Evolutionary conservation across 2,888 invertebrate genomes (phyloP), one percentile per base, ranked within the genome.

Genomic region (Phlogophora meticulosa): DNA sequence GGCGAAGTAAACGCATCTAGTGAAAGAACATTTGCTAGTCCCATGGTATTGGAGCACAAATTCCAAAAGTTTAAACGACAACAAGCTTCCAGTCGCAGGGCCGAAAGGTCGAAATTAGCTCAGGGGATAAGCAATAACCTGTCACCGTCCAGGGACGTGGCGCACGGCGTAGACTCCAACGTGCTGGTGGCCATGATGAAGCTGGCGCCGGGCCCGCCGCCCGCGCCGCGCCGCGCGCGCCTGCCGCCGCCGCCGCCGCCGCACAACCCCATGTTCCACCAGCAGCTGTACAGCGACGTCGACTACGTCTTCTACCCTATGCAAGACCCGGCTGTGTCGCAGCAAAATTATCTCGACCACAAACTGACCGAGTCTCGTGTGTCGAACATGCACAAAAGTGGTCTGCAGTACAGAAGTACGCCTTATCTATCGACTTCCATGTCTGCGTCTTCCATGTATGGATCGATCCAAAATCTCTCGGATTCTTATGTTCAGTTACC

Each of bases 251-350:
- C 97, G 46, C 94, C 98, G 4, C 97, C 98, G 0, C 97, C 98
- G 0, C 98, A 98, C 87, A 97, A 98, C 72, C 98, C 98, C 76
- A 97, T 98, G 86, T 98, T 98, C 85, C 98, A 98, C 84, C 98
- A 98, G 86, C 98, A 98, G 88, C 96, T 98, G 64, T 98, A 98
- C 85, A 98, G 98, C 71, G 98, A 98, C 87, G 98, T 98, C 4
- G 98, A 98, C 91, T 98, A 98, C 87, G 98, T 98, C 9, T 98
- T 98, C 89, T 98, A 98, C 87, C 98, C 98, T 0, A 91, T 98
- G 72, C 98, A 98, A 92, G 98, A 98, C 91, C 98, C 98, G 11
- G 97, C 98, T 0, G 96, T 98, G 51, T 98, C 98, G 76, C 98
- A 98, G 88, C 98, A 98, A 90, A 98, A 98, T 89, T 98, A 98